Evolutionary conservation across 2,113 vertebrate species (phyloP).

Genomic region (Clarias gariepinus): DNA sequence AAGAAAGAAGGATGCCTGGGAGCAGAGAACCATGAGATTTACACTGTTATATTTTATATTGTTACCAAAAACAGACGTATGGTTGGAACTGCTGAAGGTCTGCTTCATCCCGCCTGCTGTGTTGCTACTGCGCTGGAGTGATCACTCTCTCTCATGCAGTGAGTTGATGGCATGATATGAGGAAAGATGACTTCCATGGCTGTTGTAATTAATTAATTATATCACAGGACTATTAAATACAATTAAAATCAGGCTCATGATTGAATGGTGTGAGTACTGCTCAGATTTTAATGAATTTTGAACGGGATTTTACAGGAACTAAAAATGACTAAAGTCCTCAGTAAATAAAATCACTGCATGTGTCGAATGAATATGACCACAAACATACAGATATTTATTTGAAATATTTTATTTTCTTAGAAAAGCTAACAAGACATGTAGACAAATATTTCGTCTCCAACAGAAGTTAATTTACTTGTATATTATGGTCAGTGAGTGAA

Average conservation of each 20-base stretch:
- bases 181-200: slow-evolving; percentile 15
- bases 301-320: neutral
- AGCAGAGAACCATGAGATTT: neutral
- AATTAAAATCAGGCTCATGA: slow-evolving; percentile 32
- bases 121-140: too few species aligned
- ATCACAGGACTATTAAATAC: slow-evolving; percentile 30
- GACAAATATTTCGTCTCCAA: neutral
- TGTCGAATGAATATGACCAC: neutral
- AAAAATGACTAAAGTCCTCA: neutral
- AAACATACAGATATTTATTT: neutral
- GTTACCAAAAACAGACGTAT: neutral
- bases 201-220: slow-evolving; percentile 27
- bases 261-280: slow-evolving; percentile 25
- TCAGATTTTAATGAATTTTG: neutral
- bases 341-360: neutral
- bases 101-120: neutral
- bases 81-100: neutral
- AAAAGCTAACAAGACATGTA: neutral
- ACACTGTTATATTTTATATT: neutral
- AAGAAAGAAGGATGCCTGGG: neutral
- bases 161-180: slow-evolving; percentile 33
- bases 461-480: neutral
- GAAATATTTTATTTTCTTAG: neutral
- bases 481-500: neutral
- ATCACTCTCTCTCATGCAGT: slow-evolving; percentile 5